Base-by-base conservation (phyloP, 1,140 invertebrate species). In the Plodia interpunctella region DNA sequence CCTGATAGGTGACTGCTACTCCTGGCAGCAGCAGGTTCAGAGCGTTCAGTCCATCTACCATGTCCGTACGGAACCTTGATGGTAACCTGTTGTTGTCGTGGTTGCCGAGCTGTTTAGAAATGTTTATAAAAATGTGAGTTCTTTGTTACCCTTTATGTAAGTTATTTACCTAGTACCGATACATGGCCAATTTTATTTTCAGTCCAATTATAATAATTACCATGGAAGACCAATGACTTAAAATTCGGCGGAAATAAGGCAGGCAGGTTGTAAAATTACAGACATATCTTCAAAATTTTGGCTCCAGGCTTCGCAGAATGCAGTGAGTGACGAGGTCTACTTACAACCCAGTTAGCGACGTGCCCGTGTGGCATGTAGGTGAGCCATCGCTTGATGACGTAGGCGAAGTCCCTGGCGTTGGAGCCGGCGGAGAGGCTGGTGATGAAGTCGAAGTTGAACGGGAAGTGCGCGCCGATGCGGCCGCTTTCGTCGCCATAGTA, bases 381-480 rank as follows among this genome's bases (percentile, higher is more conserved):
- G 1, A 93, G 81, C 93, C 93, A 94, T 0, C 67, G 66, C 1
- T 91, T 76, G 13, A 94, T 90, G 1, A 88, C 64, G 1, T 82
- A 71, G 3, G 90, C 88, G n/a, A 93, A 88, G 10, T 91, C 78
- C 11, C 71, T 51, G 0, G 92, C 87, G 25, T 66, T 87, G 0
- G 91, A 92, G 0, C 69, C 56, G 0, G 70, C 65, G 0, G 81
- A 70, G 13, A 91, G 79, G 4, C 92, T 80, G 0, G 80, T 91
- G 18, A 94, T 91, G 32, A 93, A 91, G 59, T 92, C 87, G 66
- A 95, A 94, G 77, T 95, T 95, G 73, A 95, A 94, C 0, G 94
- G 93, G 44, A 95, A 90, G 55, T 94, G 90, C 0, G 92, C 90
- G 1, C 94, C 93, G 19, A 66, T 67, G 0, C 56, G 54, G n/a